A percentile compares a stretch with the other conserved stretches of the same genome.
phyloP scores from a whole-genome alignment of 2,888 invertebrate genomes.

The Epistrophella euchroma region DNA sequence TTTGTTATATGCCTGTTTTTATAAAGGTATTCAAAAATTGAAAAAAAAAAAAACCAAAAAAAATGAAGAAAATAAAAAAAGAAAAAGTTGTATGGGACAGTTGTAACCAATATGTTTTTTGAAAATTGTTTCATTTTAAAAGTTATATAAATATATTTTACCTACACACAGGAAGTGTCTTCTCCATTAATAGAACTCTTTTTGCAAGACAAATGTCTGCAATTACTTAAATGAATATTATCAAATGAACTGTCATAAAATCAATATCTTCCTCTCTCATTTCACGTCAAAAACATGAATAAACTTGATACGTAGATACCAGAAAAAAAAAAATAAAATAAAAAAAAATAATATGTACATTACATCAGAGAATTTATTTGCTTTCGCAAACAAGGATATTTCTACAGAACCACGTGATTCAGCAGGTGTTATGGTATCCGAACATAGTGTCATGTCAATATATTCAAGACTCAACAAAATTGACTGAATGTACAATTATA shows the following conservation, averaged over 20 bases:
- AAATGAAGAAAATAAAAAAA: too few species aligned
- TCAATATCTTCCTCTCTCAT: background rate
- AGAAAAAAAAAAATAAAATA: conserved; percentile 5
- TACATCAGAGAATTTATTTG: conserved; percentile 45
- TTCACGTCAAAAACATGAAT: background rate
- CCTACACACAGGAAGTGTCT: too few species aligned
- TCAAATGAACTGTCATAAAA: background rate
- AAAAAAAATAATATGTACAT: background rate
- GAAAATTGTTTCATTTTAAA: too few species aligned
- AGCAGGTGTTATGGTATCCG: conserved; percentile 48
- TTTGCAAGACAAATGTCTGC: background rate
- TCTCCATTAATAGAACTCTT: background rate
- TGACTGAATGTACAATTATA: conserved; percentile 18
- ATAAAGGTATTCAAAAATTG: too few species aligned
- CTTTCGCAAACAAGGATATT: conserved; percentile 43
- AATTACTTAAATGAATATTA: conserved; percentile 1
- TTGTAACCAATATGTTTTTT: too few species aligned
- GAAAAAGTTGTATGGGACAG: too few species aligned
- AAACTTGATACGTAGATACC: background rate
- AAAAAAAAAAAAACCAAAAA: too few species aligned
- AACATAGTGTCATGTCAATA: conserved; percentile 38
- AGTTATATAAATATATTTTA: too few species aligned
- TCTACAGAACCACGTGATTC: conserved; percentile 38
- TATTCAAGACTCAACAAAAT: conserved; percentile 26
- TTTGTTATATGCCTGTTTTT: too few species aligned